Conservation (phyloP, 2,888 invertebrate genomes). For the Branchellion lobata region DNA sequence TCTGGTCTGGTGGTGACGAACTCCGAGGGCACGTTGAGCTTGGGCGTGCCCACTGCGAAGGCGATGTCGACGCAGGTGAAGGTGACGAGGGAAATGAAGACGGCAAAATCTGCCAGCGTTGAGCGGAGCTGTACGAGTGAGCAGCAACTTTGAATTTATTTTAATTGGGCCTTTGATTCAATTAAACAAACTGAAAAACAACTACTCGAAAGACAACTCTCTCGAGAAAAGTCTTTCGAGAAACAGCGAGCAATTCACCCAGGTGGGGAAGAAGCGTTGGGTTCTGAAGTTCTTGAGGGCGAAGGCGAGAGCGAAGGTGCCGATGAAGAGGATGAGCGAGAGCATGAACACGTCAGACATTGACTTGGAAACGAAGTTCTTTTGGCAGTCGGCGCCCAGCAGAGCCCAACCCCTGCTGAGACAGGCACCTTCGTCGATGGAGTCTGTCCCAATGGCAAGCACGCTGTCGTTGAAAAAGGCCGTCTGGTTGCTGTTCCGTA, state of each 20-base stretch:
- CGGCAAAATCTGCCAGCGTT: slow-evolving; percentile 66
- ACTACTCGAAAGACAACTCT: no score
- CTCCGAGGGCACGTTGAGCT: slow-evolving; percentile 77
- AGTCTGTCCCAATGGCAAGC: slow-evolving; percentile 20
- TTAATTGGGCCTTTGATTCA: no score
- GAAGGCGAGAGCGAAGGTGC: slow-evolving; percentile 84
- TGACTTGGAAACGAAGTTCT: slow-evolving; percentile 24
- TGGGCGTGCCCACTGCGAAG: slow-evolving; percentile 84
- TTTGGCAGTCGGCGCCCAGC: slow-evolving; percentile 38
- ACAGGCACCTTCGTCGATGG: slow-evolving; percentile 33
- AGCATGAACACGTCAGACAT: slow-evolving; percentile 80
- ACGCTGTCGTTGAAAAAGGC: slow-evolving; percentile 16
- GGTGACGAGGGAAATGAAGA: slow-evolving; percentile 86
- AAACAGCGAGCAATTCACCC: no score
- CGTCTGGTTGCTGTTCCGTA: not conserved
- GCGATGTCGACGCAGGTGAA: slow-evolving; percentile 81
- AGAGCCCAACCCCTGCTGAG: slow-evolving; percentile 31
- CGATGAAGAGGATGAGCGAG: slow-evolving; percentile 85
- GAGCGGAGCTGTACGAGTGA: slow-evolving; percentile 49
- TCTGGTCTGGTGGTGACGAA: slow-evolving; percentile 63
- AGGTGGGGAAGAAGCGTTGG: slow-evolving; percentile 84
- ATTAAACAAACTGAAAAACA: no score
- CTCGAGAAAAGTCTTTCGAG: no score
- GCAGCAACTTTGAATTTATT: no score
- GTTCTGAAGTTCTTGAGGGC: slow-evolving; percentile 87